Base-by-base conservation (phyloP, 2,797 vertebrate species). In the Gadopsis marmoratus region DNA sequence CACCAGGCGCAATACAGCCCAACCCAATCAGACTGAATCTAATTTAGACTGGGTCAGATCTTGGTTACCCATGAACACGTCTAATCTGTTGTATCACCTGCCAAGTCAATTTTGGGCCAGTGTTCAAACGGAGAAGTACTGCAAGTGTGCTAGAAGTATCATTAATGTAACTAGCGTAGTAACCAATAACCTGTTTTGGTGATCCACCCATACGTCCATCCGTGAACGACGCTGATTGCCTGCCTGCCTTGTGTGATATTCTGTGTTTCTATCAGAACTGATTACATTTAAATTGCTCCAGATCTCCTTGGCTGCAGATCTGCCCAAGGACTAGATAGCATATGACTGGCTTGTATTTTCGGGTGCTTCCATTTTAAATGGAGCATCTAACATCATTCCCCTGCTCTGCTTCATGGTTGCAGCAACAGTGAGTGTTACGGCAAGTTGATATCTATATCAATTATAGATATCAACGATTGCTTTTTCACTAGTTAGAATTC, bases 281-380 rank as follows among this genome's bases (percentile, higher is more conserved):
- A 76, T 55, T 72, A 37, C 58, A 58, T 60, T 67, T 19, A 68
- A 72, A 53, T 79, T 65, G 43, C 33, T 86, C 72, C 76, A 86
- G 53, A 59, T 79, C 13, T 62, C 61, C 50, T 64, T 60, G 61
- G 67, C 79, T 78, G 41, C 71, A 73, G 64, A 50, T 79, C 65
- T 79, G 55, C 61, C 64, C 7, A n/a, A 84, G 69, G 76, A 73
- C 76, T 16, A 58, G 39, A 71, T 33, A 68, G 68, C 78, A 59
- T 76, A 72, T 59, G 61, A 73, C 75, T 68, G 79, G 76, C 66
- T 55, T 16, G 67, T 86, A 76, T 86, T 87, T 90, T 76, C 3
- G 9, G 72, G 33, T 59, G 63, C 72, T 71, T 71, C 67, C 81
- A 71, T 80, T 86, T 85, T 83, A 85, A 86, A 84, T 79, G 83